Evolutionary conservation across 2,797 vertebrate species (phyloP).

Genomic region (Petrocephalus schoutedeni): DNA sequence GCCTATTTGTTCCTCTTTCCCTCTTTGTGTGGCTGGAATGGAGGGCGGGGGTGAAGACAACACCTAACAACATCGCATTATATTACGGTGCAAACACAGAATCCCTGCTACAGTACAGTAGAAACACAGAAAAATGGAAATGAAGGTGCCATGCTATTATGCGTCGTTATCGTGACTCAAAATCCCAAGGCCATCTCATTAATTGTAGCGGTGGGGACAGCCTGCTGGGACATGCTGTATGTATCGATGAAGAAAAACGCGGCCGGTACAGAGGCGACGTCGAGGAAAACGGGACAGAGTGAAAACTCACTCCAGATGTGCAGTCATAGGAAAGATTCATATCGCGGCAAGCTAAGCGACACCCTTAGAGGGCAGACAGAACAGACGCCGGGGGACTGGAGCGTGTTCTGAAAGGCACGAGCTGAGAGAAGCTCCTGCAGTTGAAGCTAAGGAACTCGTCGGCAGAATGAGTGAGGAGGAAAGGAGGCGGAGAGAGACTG

Average conservation of each 20-base stretch:
- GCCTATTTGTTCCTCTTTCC: slow-evolving; percentile 30
- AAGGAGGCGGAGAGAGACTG: background rate
- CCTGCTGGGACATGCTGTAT: background rate
- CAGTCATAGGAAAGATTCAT: background rate
- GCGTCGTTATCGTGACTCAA: background rate
- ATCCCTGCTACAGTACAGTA: background rate
- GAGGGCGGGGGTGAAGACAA: background rate
- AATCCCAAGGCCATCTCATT: background rate
- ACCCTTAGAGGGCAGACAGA: background rate
- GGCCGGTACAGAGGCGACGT: too few relatives aligned
- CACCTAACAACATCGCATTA: background rate
- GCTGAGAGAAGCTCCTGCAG: background rate
- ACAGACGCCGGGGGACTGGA: background rate
- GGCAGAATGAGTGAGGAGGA: background rate
- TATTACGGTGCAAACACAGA: background rate
- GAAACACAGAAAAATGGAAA: background rate
- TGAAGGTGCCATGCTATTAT: background rate
- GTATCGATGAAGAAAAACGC: background rate
- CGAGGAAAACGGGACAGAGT: background rate
- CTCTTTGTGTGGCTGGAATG: background rate
- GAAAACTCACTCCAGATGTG: background rate
- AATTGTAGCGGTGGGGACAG: background rate
- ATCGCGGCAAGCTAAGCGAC: background rate
- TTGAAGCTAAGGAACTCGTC: background rate
- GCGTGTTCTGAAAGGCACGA: background rate